Evolutionary conservation across 2,888 invertebrate species (phyloP).

Genomic region (Andricus curvator): DNA sequence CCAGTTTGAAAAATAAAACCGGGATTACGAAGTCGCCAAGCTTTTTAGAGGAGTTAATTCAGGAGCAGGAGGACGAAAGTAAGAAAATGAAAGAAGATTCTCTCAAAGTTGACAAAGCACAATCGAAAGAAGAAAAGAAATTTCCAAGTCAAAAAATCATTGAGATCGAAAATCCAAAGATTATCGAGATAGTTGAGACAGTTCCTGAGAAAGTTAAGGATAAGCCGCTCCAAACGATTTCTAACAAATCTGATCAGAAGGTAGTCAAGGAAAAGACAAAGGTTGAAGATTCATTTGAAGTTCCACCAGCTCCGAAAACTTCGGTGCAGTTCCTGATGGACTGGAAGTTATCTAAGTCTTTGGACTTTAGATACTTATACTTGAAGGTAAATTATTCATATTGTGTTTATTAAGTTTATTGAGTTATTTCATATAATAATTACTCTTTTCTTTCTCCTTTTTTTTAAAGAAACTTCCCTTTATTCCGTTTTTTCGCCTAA

Average conservation of each 20-base stretch:
- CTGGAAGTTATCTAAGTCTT: constrained; percentile 82
- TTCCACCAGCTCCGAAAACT: constrained; percentile 80
- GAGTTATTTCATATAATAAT: neutral
- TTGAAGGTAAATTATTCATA: constrained; percentile 78
- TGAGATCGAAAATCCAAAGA: constrained; percentile 40
- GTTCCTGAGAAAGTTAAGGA: neutral
- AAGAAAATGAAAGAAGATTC: neutral
- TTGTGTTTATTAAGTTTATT: neutral
- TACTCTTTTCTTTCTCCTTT: too few species aligned
- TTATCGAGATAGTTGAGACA: neutral
- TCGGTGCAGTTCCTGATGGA: constrained; percentile 84
- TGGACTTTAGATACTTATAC: constrained; percentile 81
- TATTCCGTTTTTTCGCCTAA: too few species aligned
- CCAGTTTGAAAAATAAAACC: neutral
- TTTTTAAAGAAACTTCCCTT: too few species aligned
- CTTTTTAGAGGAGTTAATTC: neutral
- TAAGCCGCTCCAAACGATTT: neutral
- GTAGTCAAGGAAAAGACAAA: constrained; percentile 47
- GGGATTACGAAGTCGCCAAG: neutral
- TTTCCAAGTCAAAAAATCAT: constrained; percentile 48
- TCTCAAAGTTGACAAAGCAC: too few species aligned
- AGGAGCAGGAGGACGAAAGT: constrained; percentile 17
- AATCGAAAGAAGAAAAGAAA: constrained; percentile 1
- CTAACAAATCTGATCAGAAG: neutral
- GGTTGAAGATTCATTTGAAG: constrained; percentile 51